Conservation (phyloP, 1,140 invertebrate genomes). For the Aphis gossypii region DNA sequence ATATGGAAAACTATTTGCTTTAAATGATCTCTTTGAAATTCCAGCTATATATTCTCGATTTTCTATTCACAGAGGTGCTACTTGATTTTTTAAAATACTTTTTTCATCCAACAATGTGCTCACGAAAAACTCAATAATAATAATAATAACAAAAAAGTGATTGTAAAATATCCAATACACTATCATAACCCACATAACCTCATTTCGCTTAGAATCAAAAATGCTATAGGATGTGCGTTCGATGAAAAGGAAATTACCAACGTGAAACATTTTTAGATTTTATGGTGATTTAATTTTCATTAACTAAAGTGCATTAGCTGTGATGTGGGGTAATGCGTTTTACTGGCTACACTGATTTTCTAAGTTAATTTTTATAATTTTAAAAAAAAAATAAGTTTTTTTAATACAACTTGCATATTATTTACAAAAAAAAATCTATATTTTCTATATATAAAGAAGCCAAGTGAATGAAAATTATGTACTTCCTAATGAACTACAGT, state of each 20-base stretch:
- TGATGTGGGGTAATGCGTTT: neutral
- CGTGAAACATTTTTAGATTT: neutral
- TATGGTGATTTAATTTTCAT: neutral
- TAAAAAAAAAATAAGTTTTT: no score
- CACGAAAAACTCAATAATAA: neutral
- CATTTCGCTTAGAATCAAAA: neutral
- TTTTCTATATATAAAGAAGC: neutral
- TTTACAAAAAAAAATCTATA: neutral
- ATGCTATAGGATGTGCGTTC: neutral
- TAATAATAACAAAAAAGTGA: neutral
- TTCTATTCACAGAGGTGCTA: neutral
- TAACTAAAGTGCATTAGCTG: neutral
- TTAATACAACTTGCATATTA: neutral
- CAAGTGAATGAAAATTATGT: neutral
- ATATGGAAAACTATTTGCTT: neutral
- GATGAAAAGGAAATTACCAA: neutral
- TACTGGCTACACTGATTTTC: neutral
- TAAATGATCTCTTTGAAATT: neutral
- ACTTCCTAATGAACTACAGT: neutral
- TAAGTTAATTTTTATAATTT: neutral
- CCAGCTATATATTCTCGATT: neutral
- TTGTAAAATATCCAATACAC: conserved; percentile 5
- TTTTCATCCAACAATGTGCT: neutral
- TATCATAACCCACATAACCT: neutral
- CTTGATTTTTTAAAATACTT: neutral